Conservation (phyloP, 2,797 vertebrate species). For the Danio tinwini region DNA sequence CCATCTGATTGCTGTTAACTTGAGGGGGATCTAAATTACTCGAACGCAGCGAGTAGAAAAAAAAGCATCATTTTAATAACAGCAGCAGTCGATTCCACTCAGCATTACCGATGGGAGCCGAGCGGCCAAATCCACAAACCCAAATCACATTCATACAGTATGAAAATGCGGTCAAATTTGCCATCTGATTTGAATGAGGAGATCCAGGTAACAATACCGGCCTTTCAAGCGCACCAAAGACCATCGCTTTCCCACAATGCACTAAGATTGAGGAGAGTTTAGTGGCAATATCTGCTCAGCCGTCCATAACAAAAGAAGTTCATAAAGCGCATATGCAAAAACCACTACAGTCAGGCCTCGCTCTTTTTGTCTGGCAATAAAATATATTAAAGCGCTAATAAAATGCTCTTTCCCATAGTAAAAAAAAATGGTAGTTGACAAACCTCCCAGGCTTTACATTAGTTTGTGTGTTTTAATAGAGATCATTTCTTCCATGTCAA, state of each 20-base stretch:
- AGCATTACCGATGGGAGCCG: constrained; percentile 28
- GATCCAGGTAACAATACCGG: constrained; percentile 38
- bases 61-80: constrained; percentile 55
- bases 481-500: constrained; percentile 50
- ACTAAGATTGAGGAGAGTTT: constrained; percentile 39
- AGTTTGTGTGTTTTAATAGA: constrained; percentile 44
- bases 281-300: constrained; percentile 62
- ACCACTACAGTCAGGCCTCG: constrained; percentile 62
- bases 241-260: constrained; percentile 10
- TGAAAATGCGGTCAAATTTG: constrained; percentile 52
- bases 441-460: constrained; percentile 60
- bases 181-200: constrained; percentile 54
- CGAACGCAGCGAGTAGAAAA: constrained; percentile 13
- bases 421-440: constrained; percentile 60
- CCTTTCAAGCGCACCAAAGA: constrained; percentile 5
- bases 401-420: constrained; percentile 69
- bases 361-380: constrained; percentile 66
- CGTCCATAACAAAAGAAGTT: constrained; percentile 64
- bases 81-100: constrained; percentile 30
- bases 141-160: constrained; percentile 48
- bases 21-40: constrained; percentile 45
- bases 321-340: constrained; percentile 64
- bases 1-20: constrained; percentile 60
- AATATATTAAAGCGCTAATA: constrained; percentile 68
- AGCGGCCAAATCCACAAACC: constrained; percentile 42